Conservation (phyloP, 92 coral and sea anemone genomes). For the Epizoanthus scotinus region DNA sequence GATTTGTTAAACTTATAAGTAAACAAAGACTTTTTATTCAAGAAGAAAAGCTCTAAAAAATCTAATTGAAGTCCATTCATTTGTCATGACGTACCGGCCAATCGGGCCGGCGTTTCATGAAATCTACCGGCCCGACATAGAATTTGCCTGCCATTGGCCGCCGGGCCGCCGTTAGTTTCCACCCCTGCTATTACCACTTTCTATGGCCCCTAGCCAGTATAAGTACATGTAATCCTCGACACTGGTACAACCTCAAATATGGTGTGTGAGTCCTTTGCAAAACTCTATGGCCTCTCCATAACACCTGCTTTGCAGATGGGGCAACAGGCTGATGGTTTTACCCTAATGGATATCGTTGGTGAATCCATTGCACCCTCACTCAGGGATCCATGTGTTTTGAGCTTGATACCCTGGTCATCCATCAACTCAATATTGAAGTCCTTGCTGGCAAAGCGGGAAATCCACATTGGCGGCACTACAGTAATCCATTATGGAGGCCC, state of each 20-base stretch:
- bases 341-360: slow-evolving; percentile 61
- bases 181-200: too few species aligned
- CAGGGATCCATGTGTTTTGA: slow-evolving; percentile 38
- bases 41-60: too few species aligned
- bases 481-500: slow-evolving; percentile 38
- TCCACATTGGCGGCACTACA: slow-evolving; percentile 52
- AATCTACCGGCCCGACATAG: too few species aligned
- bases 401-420: slow-evolving; percentile 47
- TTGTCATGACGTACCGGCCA: too few species aligned
- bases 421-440: slow-evolving; percentile 32
- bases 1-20: too few species aligned
- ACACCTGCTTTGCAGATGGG: slow-evolving; percentile 63
- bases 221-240: too few species aligned
- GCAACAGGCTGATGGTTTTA: slow-evolving; percentile 58
- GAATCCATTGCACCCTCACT: slow-evolving; percentile 53
- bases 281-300: slow-evolving; percentile 49
- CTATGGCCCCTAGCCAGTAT: slow-evolving; percentile 45
- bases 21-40: too few species aligned
- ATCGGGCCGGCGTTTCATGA: too few species aligned
- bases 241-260: slow-evolving; percentile 56
- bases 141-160: too few species aligned
- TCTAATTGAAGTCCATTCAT: too few species aligned
- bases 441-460: slow-evolving; percentile 50
- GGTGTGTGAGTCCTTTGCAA: slow-evolving; percentile 38
- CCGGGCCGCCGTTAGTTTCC: too few species aligned